Conservation (phyloP, 2,888 invertebrate species). For the Cyaniris semiargus region DNA sequence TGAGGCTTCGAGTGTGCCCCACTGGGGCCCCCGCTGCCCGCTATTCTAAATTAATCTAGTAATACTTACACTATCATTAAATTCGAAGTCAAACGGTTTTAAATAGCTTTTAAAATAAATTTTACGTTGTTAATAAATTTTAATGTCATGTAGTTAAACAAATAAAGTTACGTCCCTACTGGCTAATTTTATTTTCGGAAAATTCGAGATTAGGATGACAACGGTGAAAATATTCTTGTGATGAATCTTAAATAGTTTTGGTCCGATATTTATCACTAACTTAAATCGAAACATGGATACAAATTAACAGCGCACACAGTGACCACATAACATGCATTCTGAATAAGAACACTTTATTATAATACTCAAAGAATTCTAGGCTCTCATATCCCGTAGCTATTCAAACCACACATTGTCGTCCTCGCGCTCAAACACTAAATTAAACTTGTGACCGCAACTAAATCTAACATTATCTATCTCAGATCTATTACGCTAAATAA, state of each 20-base stretch:
- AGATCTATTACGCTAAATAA: conserved; percentile 30
- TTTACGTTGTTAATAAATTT: conserved; percentile 26
- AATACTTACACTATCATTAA: conserved; percentile 16
- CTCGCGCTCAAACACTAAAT: background rate
- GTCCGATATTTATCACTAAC: conserved; percentile 7
- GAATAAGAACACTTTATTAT: background rate
- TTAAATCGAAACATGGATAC: background rate
- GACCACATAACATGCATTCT: background rate
- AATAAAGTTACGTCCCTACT: conserved; percentile 22
- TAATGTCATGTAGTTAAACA: conserved; percentile 19
- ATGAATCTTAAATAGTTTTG: conserved; percentile 21
- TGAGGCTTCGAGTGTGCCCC: background rate
- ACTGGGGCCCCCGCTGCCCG: background rate
- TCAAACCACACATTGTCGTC: background rate
- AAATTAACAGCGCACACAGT: background rate
- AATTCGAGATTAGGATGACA: conserved; percentile 15
- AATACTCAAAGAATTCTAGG: background rate
- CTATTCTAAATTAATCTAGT: conserved; percentile 6
- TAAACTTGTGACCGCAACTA: conserved; percentile 13
- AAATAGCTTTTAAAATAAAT: conserved; percentile 23
- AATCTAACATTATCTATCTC: conserved; percentile 3
- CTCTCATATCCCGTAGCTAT: background rate
- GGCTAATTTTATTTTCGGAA: conserved; percentile 10
- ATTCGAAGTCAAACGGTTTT: conserved; percentile 30
- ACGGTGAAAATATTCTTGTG: background rate